Conservation (phyloP, 2,888 invertebrate species). For the Andrena bucephala region DNA sequence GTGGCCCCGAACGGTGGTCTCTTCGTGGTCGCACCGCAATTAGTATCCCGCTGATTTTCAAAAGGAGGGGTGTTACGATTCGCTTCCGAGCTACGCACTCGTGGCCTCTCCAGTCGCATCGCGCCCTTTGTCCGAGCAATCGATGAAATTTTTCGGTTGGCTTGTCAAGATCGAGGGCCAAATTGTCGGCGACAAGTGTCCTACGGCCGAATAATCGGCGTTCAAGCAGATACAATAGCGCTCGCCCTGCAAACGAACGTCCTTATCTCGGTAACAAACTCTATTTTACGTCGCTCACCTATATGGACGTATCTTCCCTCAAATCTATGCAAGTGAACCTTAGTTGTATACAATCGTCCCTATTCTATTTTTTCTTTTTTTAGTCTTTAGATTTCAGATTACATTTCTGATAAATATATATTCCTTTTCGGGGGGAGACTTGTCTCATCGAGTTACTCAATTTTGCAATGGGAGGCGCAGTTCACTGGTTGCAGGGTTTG, state of each 20-base stretch:
- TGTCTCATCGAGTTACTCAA: not conserved
- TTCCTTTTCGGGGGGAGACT: not conserved
- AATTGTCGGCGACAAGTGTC: constrained; percentile 65
- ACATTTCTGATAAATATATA: not conserved
- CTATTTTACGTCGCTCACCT: constrained; percentile 29
- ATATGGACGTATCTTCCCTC: constrained; percentile 23
- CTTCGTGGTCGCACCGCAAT: constrained; percentile 49
- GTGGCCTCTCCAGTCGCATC: constrained; percentile 26
- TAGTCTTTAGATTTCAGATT: not conserved
- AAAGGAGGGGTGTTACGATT: constrained; percentile 39
- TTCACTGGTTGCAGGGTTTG: too few relatives aligned
- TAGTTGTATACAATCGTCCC: not conserved
- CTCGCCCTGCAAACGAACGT: constrained; percentile 46
- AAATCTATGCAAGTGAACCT: constrained; percentile 28
- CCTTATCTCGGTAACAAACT: constrained; percentile 52
- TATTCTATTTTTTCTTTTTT: not conserved
- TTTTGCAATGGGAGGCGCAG: not conserved
- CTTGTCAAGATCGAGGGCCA: constrained; percentile 55
- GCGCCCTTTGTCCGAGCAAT: constrained; percentile 53
- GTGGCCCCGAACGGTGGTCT: constrained; percentile 19
- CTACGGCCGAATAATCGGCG: constrained; percentile 51
- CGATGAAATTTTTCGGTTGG: constrained; percentile 60
- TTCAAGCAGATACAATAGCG: constrained; percentile 53
- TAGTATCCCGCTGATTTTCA: constrained; percentile 73
- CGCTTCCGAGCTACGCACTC: constrained; percentile 41